phyloP scores from a whole-genome alignment of 2,113 vertebrate species.

The Nothobranchius furzeri region DNA sequence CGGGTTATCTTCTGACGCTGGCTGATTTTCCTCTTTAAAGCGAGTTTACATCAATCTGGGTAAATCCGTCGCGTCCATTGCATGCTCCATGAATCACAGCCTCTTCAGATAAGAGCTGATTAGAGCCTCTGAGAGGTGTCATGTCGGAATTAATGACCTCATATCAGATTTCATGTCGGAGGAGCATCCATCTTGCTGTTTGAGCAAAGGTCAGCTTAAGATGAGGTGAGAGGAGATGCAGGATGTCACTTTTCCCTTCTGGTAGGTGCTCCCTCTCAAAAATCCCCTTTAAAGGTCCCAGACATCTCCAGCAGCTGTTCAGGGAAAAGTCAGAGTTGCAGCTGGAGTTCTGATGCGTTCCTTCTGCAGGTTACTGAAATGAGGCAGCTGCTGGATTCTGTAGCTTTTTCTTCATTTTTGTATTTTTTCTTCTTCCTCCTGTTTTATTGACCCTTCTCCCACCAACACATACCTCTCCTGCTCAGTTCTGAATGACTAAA shows the following conservation, averaged over 20 bases:
- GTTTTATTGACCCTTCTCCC: too few relatives aligned
- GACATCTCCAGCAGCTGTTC: not conserved
- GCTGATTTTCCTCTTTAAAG: not conserved
- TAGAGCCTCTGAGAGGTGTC: slow-evolving; percentile 47
- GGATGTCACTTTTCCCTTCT: slow-evolving; percentile 26
- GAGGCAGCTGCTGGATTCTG: too few relatives aligned
- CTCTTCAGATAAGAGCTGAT: slow-evolving; percentile 60
- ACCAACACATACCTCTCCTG: too few relatives aligned
- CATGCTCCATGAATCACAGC: slow-evolving; percentile 33
- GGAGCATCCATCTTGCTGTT: slow-evolving; percentile 47
- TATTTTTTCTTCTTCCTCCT: too few relatives aligned
- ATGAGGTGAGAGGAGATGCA: slow-evolving; percentile 62
- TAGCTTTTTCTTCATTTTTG: too few relatives aligned
- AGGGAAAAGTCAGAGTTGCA: too few relatives aligned
- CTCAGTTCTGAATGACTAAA: too few relatives aligned
- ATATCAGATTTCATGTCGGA: slow-evolving; percentile 53
- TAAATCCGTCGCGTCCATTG: not conserved
- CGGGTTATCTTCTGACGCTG: not conserved
- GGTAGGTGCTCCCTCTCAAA: slow-evolving; percentile 14
- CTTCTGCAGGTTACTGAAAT: too few relatives aligned
- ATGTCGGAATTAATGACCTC: slow-evolving; percentile 43
- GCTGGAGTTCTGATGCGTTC: too few relatives aligned
- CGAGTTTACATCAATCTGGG: not conserved
- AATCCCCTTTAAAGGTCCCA: not conserved
- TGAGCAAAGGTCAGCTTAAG: slow-evolving; percentile 58